These are phyloP conservation scores for Willisornis vidua DNA, from an alignment of 2,113 vertebrate genomes.

Conservation along the genomic window DNA sequence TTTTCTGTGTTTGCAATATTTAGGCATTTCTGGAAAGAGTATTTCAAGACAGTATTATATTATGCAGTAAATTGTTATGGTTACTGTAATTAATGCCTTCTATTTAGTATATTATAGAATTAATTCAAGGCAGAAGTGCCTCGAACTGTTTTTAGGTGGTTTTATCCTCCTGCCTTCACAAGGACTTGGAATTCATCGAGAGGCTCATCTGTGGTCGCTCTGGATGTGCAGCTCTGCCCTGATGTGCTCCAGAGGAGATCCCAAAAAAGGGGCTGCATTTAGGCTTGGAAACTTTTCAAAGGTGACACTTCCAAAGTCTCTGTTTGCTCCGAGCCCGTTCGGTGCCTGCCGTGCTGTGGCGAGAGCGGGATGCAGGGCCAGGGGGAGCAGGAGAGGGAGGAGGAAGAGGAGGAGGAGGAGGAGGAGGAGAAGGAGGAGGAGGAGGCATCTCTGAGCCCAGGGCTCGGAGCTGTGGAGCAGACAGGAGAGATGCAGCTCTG, in stretches of 20 bases:
- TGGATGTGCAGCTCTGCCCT: rapidly evolving
- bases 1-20: background rate
- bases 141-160: background rate
- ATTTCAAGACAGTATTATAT: background rate
- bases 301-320: background rate
- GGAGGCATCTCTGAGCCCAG: background rate
- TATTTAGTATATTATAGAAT: background rate
- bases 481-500: too few relatives aligned
- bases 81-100: background rate
- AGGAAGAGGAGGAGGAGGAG: background rate
- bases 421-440: background rate
- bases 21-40: background rate
- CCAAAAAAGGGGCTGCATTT: rapidly evolving
- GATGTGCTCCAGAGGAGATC: background rate
- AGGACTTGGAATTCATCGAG: background rate
- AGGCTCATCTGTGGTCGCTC: background rate
- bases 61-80: background rate
- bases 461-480: background rate
- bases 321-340: rapidly evolving
- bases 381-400: background rate
- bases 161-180: background rate
- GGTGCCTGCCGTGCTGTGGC: rapidly evolving
- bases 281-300: background rate
- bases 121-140: background rate
- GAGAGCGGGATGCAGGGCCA: background rate